Evolutionary conservation across 2,797 vertebrate species (phyloP).

Genomic region (Sarcoramphus papa): DNA sequence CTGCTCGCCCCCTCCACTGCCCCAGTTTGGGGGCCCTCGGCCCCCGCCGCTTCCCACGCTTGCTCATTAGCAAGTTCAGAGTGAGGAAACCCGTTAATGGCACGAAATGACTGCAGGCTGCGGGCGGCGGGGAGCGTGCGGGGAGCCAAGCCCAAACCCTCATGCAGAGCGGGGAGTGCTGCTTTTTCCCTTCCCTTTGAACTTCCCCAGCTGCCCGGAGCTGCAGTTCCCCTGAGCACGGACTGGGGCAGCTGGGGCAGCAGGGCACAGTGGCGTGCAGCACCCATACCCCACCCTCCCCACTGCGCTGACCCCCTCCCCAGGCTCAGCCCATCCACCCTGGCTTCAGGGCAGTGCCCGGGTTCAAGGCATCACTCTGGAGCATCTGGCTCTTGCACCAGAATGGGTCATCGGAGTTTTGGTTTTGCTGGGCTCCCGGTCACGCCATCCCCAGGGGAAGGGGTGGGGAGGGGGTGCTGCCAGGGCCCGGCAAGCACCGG

Average conservation of each 20-base stretch:
- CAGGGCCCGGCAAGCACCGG: background rate
- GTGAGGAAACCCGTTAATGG: background rate
- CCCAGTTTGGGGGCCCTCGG: background rate
- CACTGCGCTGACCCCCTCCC: background rate
- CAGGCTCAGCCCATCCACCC: background rate
- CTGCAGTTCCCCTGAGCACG: background rate
- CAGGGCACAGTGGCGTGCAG: background rate
- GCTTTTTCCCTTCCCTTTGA: slow-evolving; percentile 10
- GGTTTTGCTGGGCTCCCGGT: background rate
- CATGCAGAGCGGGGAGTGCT: background rate
- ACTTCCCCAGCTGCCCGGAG: background rate
- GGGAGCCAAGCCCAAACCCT: background rate
- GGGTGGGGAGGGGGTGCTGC: background rate
- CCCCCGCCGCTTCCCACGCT: background rate
- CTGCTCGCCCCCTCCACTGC: background rate
- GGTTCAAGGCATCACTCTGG: background rate
- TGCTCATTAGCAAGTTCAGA: background rate
- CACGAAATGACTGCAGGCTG: background rate
- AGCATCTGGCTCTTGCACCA: background rate
- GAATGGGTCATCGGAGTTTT: background rate
- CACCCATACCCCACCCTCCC: fast-evolving
- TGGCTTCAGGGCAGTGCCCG: background rate
- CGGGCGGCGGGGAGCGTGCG: background rate
- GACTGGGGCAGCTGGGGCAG: background rate
- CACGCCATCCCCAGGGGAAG: background rate